phyloP scores from a whole-genome alignment of 2,888 invertebrate genomes.

The Anoncus sp. region DNA sequence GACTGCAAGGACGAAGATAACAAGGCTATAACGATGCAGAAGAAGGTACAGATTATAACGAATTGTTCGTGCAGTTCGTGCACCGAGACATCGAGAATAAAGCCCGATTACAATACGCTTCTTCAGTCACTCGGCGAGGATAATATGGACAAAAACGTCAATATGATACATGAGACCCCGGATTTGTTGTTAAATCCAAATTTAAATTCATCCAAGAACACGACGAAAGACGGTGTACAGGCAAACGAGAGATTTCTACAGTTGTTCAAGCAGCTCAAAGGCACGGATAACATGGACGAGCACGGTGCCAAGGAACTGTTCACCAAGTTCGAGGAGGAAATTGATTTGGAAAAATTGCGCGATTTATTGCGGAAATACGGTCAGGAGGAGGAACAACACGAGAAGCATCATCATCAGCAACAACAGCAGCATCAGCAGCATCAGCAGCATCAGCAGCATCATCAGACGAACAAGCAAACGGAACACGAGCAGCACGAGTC shows the following conservation, averaged over 20 bases:
- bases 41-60: slow-evolving; percentile 87
- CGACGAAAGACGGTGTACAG: slow-evolving; percentile 83
- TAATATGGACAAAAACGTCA: slow-evolving; percentile 78
- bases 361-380: slow-evolving; percentile 76
- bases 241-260: slow-evolving; percentile 83
- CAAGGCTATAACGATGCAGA: slow-evolving; percentile 84
- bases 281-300: slow-evolving; percentile 75
- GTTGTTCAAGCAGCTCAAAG: slow-evolving; percentile 79
- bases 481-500: slow-evolving; percentile 72
- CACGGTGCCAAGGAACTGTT: slow-evolving; percentile 77
- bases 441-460: slow-evolving; percentile 72
- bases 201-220: slow-evolving; percentile 77
- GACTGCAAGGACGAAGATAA: slow-evolving; percentile 85
- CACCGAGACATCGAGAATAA: slow-evolving; percentile 82
- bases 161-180: slow-evolving; percentile 79
- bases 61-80: slow-evolving; percentile 88
- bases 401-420: slow-evolving; percentile 60
- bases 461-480: slow-evolving; percentile 81
- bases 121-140: slow-evolving; percentile 78
- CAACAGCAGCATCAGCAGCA: slow-evolving; percentile 60
- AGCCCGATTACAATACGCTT: slow-evolving; percentile 79
- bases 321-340: slow-evolving; percentile 75
- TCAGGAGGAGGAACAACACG: slow-evolving; percentile 68
- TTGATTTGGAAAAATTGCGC: slow-evolving; percentile 75
- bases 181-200: slow-evolving; percentile 80